Conservation (phyloP, 2,113 vertebrate species). For the Lamprotornis superbus region DNA sequence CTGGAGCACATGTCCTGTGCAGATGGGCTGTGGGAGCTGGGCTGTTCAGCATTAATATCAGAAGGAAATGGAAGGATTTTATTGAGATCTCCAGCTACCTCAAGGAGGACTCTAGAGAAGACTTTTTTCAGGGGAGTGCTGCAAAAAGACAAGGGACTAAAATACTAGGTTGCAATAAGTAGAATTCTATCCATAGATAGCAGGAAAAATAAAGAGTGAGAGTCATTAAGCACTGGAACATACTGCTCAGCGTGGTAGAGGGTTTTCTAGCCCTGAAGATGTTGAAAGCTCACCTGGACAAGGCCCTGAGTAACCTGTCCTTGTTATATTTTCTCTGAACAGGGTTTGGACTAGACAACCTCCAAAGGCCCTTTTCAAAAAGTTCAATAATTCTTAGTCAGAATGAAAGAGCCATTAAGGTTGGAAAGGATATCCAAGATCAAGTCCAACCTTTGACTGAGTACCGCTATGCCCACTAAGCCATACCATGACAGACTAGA, state of each 20-base stretch:
- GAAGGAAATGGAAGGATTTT: background rate
- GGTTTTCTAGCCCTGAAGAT: background rate
- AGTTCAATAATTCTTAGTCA: background rate
- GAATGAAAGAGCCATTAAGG: background rate
- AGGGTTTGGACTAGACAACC: background rate
- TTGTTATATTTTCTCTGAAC: background rate
- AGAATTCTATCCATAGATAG: background rate
- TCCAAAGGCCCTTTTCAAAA: background rate
- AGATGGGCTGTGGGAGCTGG: background rate
- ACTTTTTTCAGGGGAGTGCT: background rate
- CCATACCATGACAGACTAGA: too few relatives aligned
- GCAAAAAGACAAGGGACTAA: background rate
- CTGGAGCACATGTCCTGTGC: rapidly evolving
- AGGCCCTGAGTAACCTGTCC: background rate
- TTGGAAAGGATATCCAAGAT: background rate
- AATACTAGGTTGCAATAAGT: background rate
- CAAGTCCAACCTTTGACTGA: background rate
- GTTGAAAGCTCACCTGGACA: background rate
- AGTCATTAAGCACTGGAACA: background rate
- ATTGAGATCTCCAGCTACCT: background rate
- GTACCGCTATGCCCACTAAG: background rate
- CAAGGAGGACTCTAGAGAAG: background rate
- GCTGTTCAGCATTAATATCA: background rate
- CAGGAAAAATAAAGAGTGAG: background rate
- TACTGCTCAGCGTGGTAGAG: rapidly evolving